A percentile compares a stretch with the other conserved stretches of the same genome.
Evolutionary conservation across 1,140 invertebrate genomes (phyloP).

Genomic region (Eurosta solidaginis): DNA sequence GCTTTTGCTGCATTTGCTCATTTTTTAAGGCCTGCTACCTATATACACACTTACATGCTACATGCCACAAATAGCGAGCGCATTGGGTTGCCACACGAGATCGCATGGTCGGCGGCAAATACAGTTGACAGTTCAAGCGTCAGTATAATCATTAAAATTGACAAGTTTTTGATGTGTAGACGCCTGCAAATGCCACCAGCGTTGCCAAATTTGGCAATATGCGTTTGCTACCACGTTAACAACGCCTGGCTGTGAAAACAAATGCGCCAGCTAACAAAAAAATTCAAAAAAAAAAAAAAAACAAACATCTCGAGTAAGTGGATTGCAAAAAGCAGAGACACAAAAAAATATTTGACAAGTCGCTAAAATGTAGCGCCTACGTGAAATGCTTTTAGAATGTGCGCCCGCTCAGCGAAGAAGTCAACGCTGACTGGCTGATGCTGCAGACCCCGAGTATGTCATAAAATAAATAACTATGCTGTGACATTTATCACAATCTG

Average conservation of each 20-base stretch:
- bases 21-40: background rate
- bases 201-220: conserved; percentile 28
- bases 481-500: conserved; percentile 58
- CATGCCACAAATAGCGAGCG: background rate
- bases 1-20: background rate
- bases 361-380: conserved; percentile 37
- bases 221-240: background rate
- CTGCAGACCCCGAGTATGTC: conserved; percentile 43
- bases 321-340: background rate
- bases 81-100: background rate
- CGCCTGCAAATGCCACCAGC: conserved; percentile 22
- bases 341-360: conserved; percentile 41
- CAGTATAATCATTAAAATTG: conserved; percentile 59
- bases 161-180: conserved; percentile 50
- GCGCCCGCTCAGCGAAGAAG: background rate
- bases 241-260: background rate
- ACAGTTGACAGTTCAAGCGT: conserved; percentile 56
- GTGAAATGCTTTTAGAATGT: conserved; percentile 29
- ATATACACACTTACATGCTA: background rate
- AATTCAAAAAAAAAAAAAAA: background rate
- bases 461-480: conserved; percentile 60
- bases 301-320: background rate
- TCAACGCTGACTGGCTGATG: background rate
- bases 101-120: background rate
- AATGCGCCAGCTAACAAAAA: conserved; percentile 15